Evolutionary conservation across 2,113 vertebrate species (phyloP).

Genomic region (Poeciliopsis turrubarensis): DNA sequence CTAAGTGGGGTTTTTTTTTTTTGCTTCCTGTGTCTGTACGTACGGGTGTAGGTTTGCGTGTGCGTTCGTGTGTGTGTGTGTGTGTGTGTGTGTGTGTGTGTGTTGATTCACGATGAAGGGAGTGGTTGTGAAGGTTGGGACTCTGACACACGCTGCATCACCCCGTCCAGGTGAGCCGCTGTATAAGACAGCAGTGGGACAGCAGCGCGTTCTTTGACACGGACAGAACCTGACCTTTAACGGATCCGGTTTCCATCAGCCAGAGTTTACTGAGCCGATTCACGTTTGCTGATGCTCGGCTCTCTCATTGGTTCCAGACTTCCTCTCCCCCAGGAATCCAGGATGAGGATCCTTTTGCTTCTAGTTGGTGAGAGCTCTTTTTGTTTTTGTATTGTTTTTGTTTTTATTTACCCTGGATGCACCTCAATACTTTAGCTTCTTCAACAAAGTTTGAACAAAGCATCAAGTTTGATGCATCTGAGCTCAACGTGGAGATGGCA

Average conservation of each 20-base stretch:
- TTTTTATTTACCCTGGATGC: not conserved
- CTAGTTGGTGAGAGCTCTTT: slow-evolving; percentile 68
- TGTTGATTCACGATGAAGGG: slow-evolving; percentile 67
- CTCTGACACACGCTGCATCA: slow-evolving; percentile 86
- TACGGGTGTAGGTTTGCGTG: not conserved
- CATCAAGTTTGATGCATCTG: too few relatives aligned
- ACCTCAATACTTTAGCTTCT: not conserved
- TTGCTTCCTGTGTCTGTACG: not conserved
- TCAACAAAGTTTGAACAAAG: not conserved
- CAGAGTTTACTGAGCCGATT: not conserved
- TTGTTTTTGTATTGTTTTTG: not conserved
- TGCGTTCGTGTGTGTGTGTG: not conserved
- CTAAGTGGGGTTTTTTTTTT: not conserved
- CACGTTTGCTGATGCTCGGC: not conserved
- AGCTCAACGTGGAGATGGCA: too few relatives aligned
- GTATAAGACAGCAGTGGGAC: slow-evolving; percentile 72
- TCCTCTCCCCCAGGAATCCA: slow-evolving; percentile 16
- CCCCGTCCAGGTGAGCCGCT: slow-evolving; percentile 80
- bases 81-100: not conserved
- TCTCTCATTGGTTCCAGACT: slow-evolving; percentile 24
- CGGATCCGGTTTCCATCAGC: not conserved
- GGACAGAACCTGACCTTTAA: not conserved
- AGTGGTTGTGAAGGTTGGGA: slow-evolving; percentile 81
- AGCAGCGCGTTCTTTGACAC: not conserved
- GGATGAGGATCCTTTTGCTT: slow-evolving; percentile 65